Percentiles rank a stretch among this genome's conserved stretches.
phyloP scores from a whole-genome alignment of 2,888 invertebrate species.

The Ochlodes sylvanus region DNA sequence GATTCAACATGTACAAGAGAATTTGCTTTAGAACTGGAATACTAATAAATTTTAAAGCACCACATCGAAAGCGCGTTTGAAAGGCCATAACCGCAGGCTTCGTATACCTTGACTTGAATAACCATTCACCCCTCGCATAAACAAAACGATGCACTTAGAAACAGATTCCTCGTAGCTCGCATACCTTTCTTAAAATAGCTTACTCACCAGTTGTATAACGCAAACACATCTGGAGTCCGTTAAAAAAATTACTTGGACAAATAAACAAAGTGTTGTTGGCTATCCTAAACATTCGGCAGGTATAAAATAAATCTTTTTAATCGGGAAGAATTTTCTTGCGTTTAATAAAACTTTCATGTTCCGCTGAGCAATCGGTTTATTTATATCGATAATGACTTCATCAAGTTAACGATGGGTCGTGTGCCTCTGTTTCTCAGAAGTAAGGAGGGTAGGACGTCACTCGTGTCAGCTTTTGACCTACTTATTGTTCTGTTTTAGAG shows the following conservation, averaged over 20 bases:
- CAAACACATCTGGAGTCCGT: constrained; percentile 39
- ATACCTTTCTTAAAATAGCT: constrained; percentile 73
- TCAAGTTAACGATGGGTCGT: constrained; percentile 35
- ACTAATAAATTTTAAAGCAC: constrained; percentile 29
- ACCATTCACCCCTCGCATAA: constrained; percentile 72
- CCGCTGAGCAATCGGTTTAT: constrained; percentile 31
- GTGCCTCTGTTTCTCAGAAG: constrained; percentile 31
- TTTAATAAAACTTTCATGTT: constrained; percentile 33
- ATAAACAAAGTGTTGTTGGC: constrained; percentile 39
- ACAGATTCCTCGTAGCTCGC: constrained; percentile 60
- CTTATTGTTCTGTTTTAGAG: constrained; percentile 49
- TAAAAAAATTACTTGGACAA: constrained; percentile 43
- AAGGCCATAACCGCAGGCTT: constrained; percentile 58
- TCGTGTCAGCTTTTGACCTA: constrained; percentile 49
- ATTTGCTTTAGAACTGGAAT: constrained; percentile 9
- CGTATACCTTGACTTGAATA: constrained; percentile 63
- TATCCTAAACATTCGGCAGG: constrained; percentile 45
- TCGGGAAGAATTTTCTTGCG: constrained; percentile 21
- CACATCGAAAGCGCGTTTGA: constrained; percentile 28
- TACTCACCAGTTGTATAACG: constrained; percentile 47
- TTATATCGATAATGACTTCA: constrained; percentile 37
- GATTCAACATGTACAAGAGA: neutral
- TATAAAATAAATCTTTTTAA: constrained; percentile 42
- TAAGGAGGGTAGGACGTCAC: constrained; percentile 24
- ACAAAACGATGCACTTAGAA: constrained; percentile 73